Percentiles rank a stretch among this genome's conserved stretches.
Evolutionary conservation across 2,797 vertebrate genomes (phyloP).

Genomic region (Rhinogobio ventralis): DNA sequence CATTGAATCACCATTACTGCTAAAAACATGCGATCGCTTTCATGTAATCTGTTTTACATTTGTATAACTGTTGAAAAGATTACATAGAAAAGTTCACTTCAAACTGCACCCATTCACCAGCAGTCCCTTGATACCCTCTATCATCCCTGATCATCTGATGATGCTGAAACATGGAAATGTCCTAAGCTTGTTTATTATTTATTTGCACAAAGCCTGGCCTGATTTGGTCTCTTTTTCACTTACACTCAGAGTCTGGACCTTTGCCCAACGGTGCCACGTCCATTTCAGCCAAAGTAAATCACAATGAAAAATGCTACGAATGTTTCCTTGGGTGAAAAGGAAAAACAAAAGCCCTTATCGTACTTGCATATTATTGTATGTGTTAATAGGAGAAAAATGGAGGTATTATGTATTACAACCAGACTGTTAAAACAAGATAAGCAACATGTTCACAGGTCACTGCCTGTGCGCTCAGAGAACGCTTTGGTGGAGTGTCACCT

Average conservation of each 20-base stretch:
- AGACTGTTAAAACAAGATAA: constrained; percentile 86
- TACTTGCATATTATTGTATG: constrained; percentile 77
- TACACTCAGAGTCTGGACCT: constrained; percentile 63
- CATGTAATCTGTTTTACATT: neutral
- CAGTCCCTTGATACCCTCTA: constrained; percentile 13
- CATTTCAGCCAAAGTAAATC: constrained; percentile 70
- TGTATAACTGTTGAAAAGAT: constrained; percentile 31
- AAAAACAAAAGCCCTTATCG: constrained; percentile 82
- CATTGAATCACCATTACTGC: neutral
- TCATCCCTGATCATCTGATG: constrained; percentile 37
- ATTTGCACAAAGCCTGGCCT: constrained; percentile 49
- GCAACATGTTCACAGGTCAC: constrained; percentile 65
- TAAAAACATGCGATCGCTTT: neutral
- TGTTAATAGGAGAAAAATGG: constrained; percentile 82
- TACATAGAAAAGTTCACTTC: constrained; percentile 18
- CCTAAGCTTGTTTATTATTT: constrained; percentile 42
- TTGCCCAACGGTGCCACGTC: constrained; percentile 67
- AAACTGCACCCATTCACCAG: constrained; percentile 21
- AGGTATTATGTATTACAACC: constrained; percentile 75
- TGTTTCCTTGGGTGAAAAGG: constrained; percentile 78
- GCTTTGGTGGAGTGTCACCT: constrained; percentile 40
- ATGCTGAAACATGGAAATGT: constrained; percentile 43
- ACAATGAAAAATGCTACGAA: constrained; percentile 80
- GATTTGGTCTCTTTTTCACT: constrained; percentile 66
- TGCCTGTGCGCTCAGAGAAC: constrained; percentile 42